Evolutionary conservation across 1,140 invertebrate species (phyloP).

Genomic region (Papilio dardanus): DNA sequence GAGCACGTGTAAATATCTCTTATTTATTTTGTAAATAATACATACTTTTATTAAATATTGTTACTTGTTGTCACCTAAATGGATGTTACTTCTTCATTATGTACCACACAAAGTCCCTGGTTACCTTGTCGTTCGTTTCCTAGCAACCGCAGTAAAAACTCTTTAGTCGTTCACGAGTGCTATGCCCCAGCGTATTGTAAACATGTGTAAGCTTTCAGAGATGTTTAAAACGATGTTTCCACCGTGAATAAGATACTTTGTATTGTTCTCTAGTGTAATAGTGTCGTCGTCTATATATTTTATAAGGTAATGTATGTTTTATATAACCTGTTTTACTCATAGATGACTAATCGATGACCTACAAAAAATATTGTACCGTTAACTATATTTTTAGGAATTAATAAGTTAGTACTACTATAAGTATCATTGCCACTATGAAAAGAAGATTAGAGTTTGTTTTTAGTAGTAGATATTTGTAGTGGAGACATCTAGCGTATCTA

Average conservation of each 20-base stretch:
- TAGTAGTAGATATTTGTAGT: not conserved
- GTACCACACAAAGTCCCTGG: not conserved
- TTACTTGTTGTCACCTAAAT: not conserved
- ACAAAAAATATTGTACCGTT: not conserved
- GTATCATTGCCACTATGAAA: too few relatives aligned
- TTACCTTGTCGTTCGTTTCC: slow-evolving; percentile 45
- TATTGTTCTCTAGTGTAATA: slow-evolving; percentile 28
- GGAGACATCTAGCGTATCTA: not conserved
- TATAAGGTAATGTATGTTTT: slow-evolving; percentile 14
- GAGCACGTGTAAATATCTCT: too few relatives aligned
- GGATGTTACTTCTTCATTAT: not conserved
- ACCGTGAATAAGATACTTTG: slow-evolving; percentile 48
- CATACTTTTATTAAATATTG: not conserved
- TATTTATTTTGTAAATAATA: too few relatives aligned
- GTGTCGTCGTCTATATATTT: not conserved
- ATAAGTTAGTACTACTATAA: too few relatives aligned
- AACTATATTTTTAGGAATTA: too few relatives aligned
- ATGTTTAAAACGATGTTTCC: slow-evolving; percentile 58
- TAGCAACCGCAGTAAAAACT: slow-evolving; percentile 61
- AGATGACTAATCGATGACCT: slow-evolving; percentile 29
- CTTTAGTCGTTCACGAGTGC: slow-evolving; percentile 39
- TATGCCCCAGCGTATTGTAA: slow-evolving; percentile 48
- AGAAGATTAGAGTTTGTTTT: not conserved
- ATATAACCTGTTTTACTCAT: not conserved
- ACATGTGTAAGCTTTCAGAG: slow-evolving; percentile 52